A percentile compares a stretch with the other conserved stretches of the same genome.
Evolutionary conservation across 2,888 invertebrate genomes (phyloP).

Genomic region (Drosophila neutralis): DNA sequence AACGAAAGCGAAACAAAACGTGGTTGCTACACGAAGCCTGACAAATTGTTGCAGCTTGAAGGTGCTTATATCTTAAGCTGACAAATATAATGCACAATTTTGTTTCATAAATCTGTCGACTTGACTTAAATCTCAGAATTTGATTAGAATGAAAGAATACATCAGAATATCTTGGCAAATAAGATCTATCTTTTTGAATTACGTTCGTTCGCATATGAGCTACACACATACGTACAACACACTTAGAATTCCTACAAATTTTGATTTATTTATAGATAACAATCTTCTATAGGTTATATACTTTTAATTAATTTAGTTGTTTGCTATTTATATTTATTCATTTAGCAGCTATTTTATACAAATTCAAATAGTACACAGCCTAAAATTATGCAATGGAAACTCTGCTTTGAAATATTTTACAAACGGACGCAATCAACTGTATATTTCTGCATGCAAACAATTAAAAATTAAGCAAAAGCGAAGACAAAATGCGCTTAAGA

Average conservation of each 20-base stretch:
- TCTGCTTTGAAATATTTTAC: background rate
- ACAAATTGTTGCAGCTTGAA: slow-evolving; percentile 7
- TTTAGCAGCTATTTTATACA: background rate
- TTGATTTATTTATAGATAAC: background rate
- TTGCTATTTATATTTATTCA: background rate
- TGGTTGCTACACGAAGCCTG: slow-evolving; percentile 2
- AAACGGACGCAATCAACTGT: slow-evolving; percentile 39
- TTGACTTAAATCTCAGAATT: background rate
- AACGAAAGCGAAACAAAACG: slow-evolving; percentile 36
- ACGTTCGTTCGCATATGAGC: background rate
- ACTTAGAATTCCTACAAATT: background rate
- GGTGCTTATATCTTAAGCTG: background rate
- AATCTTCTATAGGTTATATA: background rate
- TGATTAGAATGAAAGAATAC: background rate
- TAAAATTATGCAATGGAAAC: slow-evolving; percentile 68
- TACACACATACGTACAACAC: background rate
- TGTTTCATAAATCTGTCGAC: background rate
- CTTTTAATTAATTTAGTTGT: background rate
- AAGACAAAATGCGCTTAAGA: slow-evolving; percentile 32
- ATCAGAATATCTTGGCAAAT: background rate
- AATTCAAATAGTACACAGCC: slow-evolving; percentile 39
- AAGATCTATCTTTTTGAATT: background rate
- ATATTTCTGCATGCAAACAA: slow-evolving; percentile 73
- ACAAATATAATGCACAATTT: background rate
- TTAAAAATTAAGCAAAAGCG: slow-evolving; percentile 66